These are phyloP conservation scores for Smittia aterrima DNA, from an alignment of 2,888 invertebrate genomes.

Conservation along the genomic window DNA sequence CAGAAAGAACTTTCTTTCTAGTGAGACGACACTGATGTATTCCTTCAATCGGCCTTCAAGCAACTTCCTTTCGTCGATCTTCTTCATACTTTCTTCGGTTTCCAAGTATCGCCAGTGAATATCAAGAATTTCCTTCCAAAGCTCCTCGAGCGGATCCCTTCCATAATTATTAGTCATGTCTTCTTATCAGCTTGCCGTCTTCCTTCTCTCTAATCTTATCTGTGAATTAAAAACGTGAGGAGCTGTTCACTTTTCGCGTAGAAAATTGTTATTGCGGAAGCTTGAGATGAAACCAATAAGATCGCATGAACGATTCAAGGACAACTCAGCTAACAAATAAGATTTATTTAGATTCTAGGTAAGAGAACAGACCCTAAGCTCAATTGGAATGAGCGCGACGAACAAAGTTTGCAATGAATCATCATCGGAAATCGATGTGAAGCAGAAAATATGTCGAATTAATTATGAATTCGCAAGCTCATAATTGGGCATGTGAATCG, in stretches of 20 bases:
- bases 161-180: constrained; percentile 56
- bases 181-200: not conserved
- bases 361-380: no score
- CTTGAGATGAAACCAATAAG: no score
- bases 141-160: constrained; percentile 62
- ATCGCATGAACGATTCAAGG: no score
- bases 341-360: no score
- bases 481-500: not conserved
- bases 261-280: no score
- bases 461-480: not conserved
- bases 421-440: not conserved
- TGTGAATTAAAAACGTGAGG: no score
- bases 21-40: constrained; percentile 73
- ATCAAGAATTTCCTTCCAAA: constrained; percentile 72
- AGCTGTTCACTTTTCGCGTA: no score
- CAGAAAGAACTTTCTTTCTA: constrained; percentile 75
- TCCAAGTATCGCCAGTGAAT: constrained; percentile 77
- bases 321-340: no score
- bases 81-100: constrained; percentile 75
- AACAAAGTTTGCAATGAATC: not conserved
- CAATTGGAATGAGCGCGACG: not conserved
- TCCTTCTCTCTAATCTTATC: constrained; percentile 15
- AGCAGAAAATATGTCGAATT: not conserved
- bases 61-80: constrained; percentile 71
- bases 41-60: constrained; percentile 71